Evolutionary conservation across 2,888 invertebrate genomes (phyloP), one percentile per base, ranked within the genome.

Genomic region (Cantharis rufa): DNA sequence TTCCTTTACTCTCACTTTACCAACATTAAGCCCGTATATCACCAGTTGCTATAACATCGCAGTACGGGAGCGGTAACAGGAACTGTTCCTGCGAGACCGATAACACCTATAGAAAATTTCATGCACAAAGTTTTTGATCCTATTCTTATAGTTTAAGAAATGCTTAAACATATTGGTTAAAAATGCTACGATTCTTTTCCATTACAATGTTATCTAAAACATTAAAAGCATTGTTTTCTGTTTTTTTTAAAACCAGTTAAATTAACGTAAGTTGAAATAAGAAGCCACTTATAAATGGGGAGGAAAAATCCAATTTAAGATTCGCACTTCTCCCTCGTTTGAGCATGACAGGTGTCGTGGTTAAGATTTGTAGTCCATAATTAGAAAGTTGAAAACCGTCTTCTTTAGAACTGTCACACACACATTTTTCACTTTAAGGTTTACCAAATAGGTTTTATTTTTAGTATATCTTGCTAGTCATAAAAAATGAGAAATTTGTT

Each of bases 331-430:
- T 83, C 83, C 83, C 81, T 82, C 78, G 81, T 81, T 83, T 84
- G 84, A 83, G 79, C 80, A 83, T 87, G 86, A 86, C 86, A 86
- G 86, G 86, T 86, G 86, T 85, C 86, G 84, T 83, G 83, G 84
- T 85, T 85, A 86, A 87, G 87, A 87, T 87, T 88, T 88, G 88
- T 88, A 85, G 86, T 84, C 84, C 82, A 86, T 87, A 88, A 88
- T 88, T 87, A 87, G 86, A 87, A 87, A 86, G 85, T 84, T 84
- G 86, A 86, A 85, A 86, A 85, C 84, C 84, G 85, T 83, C 84
- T 82, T 83, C 82, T 83, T 66, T 66, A 66, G 83, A 84, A 82
- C 83, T 84, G 84, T 84, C 84, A 85, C 84, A 84, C 81, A 83
- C 84, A 84, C 84, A 85, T 84, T 85, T 85, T 84, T 84, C 84